Base-by-base conservation (phyloP, 92 coral and sea anemone species). In the Montipora capitata region DNA sequence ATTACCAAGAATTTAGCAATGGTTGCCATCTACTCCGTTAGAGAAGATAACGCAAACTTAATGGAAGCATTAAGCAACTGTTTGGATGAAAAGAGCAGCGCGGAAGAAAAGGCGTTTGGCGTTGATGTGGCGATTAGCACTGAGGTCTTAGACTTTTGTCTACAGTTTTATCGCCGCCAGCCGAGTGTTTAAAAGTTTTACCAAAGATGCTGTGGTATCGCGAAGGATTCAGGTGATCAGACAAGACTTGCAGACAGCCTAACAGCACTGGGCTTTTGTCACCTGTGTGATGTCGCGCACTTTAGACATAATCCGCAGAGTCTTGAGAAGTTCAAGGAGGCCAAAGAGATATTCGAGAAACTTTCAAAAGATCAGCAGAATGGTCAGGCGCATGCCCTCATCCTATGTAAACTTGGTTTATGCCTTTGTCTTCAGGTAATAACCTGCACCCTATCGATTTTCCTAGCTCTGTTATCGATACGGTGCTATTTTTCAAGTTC, bases 281-380 rank as follows among this genome's bases (percentile, higher is more conserved):
- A 72, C 40, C 84, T 79, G 20, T 79, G 74, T 79, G 74, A 79
- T 40, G 84, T 44, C 9, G 57, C 74, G 63, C 84, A 79, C 84
- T 27, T 59, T 14, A 66, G 15, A 58, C 62, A 14, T 57, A 42
- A 39, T 35, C 74, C 20, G 0, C 62, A 64, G 39, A 54, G 72
- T 0, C 63, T 69, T 20, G 40, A 43, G n/a, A 4, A 11, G 56
- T 52, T 73, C 20, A 57, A 64, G 84, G 14, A 20, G 41, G 84
- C 84, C 1, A 43, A 79, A 63, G 65, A 64, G 0, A 65, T 79
- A 10, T 45, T 62, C 5, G 6, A 2, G 64, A 79, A 57, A 12
- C 14, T 79, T 5, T 59, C 84, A 12, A 56, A 79, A 27, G 64
- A 79, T 3, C 74, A 79, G 13, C 65, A 79, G 42, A 45, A 48